Conservation (phyloP, 2,888 invertebrate species). For the Phlogophora meticulosa region DNA sequence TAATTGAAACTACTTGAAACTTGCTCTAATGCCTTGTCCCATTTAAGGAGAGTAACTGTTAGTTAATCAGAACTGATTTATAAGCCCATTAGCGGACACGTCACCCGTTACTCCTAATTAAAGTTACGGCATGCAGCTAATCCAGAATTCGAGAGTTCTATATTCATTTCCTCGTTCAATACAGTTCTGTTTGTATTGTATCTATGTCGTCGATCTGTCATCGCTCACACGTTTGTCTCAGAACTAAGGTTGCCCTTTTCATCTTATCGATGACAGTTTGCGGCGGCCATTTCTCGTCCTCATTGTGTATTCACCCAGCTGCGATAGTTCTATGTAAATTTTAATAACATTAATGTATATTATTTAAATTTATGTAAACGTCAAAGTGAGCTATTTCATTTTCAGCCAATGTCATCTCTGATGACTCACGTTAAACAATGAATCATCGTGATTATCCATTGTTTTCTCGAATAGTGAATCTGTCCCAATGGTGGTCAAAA, state of each 20-base stretch:
- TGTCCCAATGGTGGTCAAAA: conserved; percentile 51
- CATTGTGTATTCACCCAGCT: conserved; percentile 64
- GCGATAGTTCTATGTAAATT: conserved; percentile 64
- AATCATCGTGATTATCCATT: conserved; percentile 58
- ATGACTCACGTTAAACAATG: conserved; percentile 53
- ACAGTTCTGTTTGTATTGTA: conserved; percentile 33
- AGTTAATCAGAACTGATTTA: conserved; percentile 45
- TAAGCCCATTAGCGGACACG: conserved; percentile 17
- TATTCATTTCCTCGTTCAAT: conserved; percentile 20
- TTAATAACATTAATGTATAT: conserved; percentile 57
- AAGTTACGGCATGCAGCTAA: conserved; percentile 28
- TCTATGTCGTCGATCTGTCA: conserved; percentile 46
- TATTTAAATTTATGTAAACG: conserved; percentile 64
- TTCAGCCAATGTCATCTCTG: conserved; percentile 54
- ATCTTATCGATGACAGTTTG: conserved; percentile 66
- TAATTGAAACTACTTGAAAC: conserved; percentile 33
- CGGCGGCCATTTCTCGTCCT: conserved; percentile 56
- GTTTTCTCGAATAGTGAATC: conserved; percentile 39
- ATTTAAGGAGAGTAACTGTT: conserved; percentile 20
- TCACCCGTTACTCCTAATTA: conserved; percentile 31
- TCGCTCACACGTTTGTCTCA: conserved; percentile 49
- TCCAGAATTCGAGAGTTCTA: conserved; percentile 6
- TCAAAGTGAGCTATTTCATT: conserved; percentile 51
- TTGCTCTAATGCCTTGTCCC: not conserved
- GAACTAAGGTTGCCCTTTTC: conserved; percentile 58